Evolutionary conservation across 2,888 invertebrate genomes (phyloP).

Genomic region (Thelaira solivaga): DNA sequence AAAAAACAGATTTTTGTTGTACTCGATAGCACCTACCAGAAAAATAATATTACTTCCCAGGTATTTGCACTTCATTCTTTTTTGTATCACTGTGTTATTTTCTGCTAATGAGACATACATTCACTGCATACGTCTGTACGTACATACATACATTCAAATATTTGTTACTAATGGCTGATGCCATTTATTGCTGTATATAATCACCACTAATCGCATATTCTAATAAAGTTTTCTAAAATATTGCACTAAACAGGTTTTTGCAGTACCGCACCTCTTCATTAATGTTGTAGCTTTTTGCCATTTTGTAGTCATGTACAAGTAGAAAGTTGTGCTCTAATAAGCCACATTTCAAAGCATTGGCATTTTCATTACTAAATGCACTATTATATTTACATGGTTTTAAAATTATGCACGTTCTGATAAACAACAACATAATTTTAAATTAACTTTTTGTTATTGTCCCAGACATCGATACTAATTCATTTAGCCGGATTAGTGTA

Average conservation of each 20-base stretch:
- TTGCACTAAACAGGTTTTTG: slow-evolving; percentile 66
- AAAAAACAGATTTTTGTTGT: too few species aligned
- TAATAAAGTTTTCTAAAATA: slow-evolving; percentile 67
- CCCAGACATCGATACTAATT: background rate
- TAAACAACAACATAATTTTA: slow-evolving; percentile 3
- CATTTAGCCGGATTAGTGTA: slow-evolving; percentile 66
- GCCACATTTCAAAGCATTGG: slow-evolving; percentile 8
- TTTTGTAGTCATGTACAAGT: slow-evolving; percentile 21
- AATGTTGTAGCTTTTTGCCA: slow-evolving; percentile 25
- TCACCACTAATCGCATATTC: slow-evolving; percentile 50
- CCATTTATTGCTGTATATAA: slow-evolving; percentile 50
- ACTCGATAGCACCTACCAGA: too few species aligned
- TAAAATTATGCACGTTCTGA: slow-evolving; percentile 12
- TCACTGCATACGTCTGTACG: too few species aligned
- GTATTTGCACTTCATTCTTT: too few species aligned
- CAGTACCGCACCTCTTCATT: slow-evolving; percentile 40
- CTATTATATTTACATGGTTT: background rate
- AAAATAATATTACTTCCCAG: too few species aligned
- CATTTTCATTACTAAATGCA: slow-evolving; percentile 16
- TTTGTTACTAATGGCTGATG: background rate
- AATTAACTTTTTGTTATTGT: slow-evolving; percentile 8
- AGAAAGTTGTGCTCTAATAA: slow-evolving; percentile 1
- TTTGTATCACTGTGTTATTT: too few species aligned
- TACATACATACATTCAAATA: too few species aligned
- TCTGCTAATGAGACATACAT: too few species aligned